These are phyloP conservation scores for Seriola aureovittata DNA, from an alignment of 2,113 vertebrate genomes.

Conservation along the genomic window DNA sequence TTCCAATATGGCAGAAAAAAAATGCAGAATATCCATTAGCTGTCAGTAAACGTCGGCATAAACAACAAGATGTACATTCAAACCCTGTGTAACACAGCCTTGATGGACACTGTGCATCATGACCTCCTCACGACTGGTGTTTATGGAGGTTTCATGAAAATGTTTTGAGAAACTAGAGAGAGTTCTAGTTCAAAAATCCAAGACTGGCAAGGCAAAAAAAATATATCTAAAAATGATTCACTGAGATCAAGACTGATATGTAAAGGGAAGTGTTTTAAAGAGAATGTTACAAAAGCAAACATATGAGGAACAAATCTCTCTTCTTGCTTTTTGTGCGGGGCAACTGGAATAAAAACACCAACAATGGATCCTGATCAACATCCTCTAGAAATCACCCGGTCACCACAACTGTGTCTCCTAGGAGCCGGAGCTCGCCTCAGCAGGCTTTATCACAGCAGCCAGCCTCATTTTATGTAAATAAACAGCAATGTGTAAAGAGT, in stretches of 20 bases:
- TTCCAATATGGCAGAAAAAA: not conserved
- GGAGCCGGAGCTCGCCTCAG: slow-evolving; percentile 20
- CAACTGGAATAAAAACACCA: too few species aligned
- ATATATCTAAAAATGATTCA: too few species aligned
- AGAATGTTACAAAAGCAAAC: not conserved
- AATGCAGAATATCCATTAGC: not conserved
- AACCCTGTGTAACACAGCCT: not conserved
- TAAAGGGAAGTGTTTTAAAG: not conserved
- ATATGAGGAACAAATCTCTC: not conserved
- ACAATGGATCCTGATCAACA: not conserved
- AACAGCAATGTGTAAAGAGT: slow-evolving; percentile 38
- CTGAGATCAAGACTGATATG: not conserved
- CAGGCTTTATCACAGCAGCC: slow-evolving; percentile 59
- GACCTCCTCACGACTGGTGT: not conserved
- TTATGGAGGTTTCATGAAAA: not conserved
- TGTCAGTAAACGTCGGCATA: not conserved
- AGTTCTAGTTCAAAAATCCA: not conserved
- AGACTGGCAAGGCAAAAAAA: not conserved
- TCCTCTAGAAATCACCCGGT: slow-evolving; percentile 26
- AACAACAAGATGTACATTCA: too few species aligned
- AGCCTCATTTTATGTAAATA: slow-evolving; percentile 60
- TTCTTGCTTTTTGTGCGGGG: too few species aligned
- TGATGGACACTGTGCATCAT: not conserved
- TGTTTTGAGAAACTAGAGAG: not conserved
- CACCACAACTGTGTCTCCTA: slow-evolving; percentile 22